phyloP scores from a whole-genome alignment of 2,888 invertebrate genomes.

The Frankliniella intonsa region DNA sequence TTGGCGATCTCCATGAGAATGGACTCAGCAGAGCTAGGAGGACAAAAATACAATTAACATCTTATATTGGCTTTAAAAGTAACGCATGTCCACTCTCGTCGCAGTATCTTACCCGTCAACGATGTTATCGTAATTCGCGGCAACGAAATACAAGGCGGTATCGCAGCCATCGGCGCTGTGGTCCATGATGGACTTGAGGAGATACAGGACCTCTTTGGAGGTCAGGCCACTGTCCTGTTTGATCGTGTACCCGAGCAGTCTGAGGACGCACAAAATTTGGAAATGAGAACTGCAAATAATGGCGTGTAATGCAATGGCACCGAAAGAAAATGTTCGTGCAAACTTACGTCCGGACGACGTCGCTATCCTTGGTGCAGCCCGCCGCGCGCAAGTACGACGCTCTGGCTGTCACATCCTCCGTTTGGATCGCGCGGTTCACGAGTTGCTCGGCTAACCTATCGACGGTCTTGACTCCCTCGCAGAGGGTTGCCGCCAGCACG shows the following conservation, averaged over 20 bases:
- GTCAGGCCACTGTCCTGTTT: not conserved
- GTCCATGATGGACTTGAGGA: constrained; percentile 3
- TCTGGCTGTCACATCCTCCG: not conserved
- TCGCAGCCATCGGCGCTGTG: constrained; percentile 8
- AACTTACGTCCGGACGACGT: not conserved
- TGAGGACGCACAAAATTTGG: not conserved
- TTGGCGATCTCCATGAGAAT: not conserved
- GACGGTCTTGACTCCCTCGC: not conserved
- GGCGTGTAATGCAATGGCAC: no score
- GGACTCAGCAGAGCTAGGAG: not conserved
- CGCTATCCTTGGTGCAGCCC: not conserved
- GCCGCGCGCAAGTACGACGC: not conserved
- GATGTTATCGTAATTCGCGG: not conserved
- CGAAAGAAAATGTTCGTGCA: no score
- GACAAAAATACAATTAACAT: no score
- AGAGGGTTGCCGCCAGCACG: not conserved
- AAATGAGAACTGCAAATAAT: no score
- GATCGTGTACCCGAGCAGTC: not conserved
- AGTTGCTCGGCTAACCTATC: not conserved
- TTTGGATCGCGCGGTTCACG: not conserved
- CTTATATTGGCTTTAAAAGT: no score
- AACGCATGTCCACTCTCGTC: not conserved
- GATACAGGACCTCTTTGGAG: not conserved
- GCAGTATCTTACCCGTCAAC: not conserved
- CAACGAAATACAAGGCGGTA: not conserved